Conservation (phyloP, 2,888 invertebrate species). For the Drosophila fulvimacula region DNA sequence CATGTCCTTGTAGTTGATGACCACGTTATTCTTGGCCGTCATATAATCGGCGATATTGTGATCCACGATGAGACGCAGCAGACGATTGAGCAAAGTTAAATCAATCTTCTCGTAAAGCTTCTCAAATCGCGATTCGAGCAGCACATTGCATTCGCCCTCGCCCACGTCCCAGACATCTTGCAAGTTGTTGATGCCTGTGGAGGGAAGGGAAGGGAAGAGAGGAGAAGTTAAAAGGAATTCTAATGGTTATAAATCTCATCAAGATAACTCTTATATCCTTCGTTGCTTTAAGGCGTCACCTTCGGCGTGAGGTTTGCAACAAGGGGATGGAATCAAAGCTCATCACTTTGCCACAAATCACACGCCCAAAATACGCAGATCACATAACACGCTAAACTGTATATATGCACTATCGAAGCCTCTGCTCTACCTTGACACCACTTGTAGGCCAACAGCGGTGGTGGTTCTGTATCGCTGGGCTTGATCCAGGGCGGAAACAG, state of each 20-base stretch:
- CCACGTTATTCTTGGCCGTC: constrained; percentile 99
- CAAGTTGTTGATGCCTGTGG: constrained; percentile 94
- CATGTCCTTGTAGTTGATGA: constrained; percentile 99
- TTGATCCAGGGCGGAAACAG: constrained; percentile 99
- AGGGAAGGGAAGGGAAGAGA: constrained; percentile 32
- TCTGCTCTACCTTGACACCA: constrained; percentile 96
- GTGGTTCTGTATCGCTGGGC: constrained; percentile 99
- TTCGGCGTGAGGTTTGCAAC: constrained; percentile 89
- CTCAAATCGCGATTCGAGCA: constrained; percentile 98
- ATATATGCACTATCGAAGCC: not conserved
- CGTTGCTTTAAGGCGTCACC: constrained; percentile 55
- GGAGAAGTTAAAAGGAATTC: too few relatives aligned
- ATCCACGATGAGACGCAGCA: constrained; percentile 98
- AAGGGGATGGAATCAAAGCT: constrained; percentile 87
- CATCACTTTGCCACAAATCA: constrained; percentile 89
- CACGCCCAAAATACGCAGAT: constrained; percentile 85
- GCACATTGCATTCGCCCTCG: constrained; percentile 99
- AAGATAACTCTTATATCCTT: not conserved
- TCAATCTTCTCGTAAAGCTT: constrained; percentile 99
- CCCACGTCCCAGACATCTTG: constrained; percentile 99
- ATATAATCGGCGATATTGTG: constrained; percentile 99
- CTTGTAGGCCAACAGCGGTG: constrained; percentile 95
- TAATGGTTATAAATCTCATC: too few relatives aligned
- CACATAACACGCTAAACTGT: not conserved
- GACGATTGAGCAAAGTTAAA: constrained; percentile 97